Evolutionary conservation across 2,888 invertebrate species (phyloP), one percentile per base, ranked within the genome.

Genomic region (Andrena bucephala): DNA sequence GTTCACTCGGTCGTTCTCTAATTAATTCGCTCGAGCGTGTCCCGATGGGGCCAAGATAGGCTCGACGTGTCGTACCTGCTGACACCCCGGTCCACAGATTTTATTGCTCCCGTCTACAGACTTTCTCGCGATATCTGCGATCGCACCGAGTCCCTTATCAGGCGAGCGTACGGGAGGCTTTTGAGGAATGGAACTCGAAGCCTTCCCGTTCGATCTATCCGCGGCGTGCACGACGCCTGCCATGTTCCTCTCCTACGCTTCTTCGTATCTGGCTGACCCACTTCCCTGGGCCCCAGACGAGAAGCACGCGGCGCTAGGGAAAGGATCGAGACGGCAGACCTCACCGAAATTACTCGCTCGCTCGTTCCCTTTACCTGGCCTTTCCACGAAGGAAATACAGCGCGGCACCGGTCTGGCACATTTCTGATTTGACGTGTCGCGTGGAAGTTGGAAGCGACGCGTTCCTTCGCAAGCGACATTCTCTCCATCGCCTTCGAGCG

Each of bases 241-340:
- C 75, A 59, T 68, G 76, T 73, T 87, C 74, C 54, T 87, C 89
- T 87, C 83, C 87, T 83, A 83, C 81, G 87, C 84, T 79, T 87
- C 84, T 88, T 89, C 89, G 83, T 89, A 89, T 90, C 91, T 89
- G 87, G 85, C 62, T 91, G 91, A 91, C 90, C 90, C 88, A 91
- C 90, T 91, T 91, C 77, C 78, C 81, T 16, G 83, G 79, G 77
- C 83, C 87, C 74, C 69, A 72, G 62, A 77, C 76, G 73, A 87
- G 88, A 86, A 87, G 48, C 80, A 84, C 67, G 69, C 68, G 76
- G 79, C 73, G 86, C 81, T 84, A 86, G 85, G 84, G 87, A 89
- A 88, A 87, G 85, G 89, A 87, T 83, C 79, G 74, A 68, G 73
- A 33, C 29, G 62, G 57, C 75, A 71, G 54, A 65, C 69, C 77